phyloP scores from a whole-genome alignment of 2,113 vertebrate species.

The Synchiropus splendidus region DNA sequence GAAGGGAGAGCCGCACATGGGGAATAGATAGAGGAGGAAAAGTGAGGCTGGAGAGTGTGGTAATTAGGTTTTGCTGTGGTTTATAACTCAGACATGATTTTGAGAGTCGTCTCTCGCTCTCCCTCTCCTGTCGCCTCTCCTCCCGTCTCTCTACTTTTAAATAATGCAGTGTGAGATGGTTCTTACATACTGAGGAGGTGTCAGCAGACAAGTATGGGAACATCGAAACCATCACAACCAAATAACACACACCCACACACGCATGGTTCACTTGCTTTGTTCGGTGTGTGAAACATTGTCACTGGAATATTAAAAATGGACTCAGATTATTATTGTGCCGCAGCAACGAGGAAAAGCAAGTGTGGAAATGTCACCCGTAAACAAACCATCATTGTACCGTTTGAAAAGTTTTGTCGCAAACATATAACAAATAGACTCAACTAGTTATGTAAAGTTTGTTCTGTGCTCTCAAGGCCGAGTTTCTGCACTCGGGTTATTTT shows the following conservation, averaged over 20 bases:
- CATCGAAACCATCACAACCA: slow-evolving; percentile 26
- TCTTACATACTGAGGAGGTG: slow-evolving; percentile 49
- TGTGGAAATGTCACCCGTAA: too few relatives aligned
- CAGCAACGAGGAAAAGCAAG: too few relatives aligned
- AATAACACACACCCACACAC: neutral
- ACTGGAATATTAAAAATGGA: too few relatives aligned
- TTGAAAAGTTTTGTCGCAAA: too few relatives aligned
- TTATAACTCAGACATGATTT: slow-evolving; percentile 24
- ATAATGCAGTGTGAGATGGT: slow-evolving; percentile 51
- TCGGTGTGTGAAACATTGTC: too few relatives aligned
- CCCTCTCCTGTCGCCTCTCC: slow-evolving; percentile 5
- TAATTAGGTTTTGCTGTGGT: slow-evolving; percentile 44
- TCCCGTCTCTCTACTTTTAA: slow-evolving; percentile 38
- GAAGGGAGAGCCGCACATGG: slow-evolving; percentile 15
- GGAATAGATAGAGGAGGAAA: slow-evolving; percentile 16
- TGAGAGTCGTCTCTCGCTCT: slow-evolving; percentile 17
- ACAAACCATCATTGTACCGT: too few relatives aligned
- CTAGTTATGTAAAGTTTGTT: too few relatives aligned
- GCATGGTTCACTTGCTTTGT: neutral
- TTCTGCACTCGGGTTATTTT: too few relatives aligned
- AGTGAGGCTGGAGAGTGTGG: slow-evolving; percentile 10
- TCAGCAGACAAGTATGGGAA: slow-evolving; percentile 38
- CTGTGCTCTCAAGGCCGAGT: too few relatives aligned
- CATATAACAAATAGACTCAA: too few relatives aligned
- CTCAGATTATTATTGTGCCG: too few relatives aligned